Evolutionary conservation across 2,797 vertebrate species (phyloP).

Genomic region (Syngnathus rostellatus): DNA sequence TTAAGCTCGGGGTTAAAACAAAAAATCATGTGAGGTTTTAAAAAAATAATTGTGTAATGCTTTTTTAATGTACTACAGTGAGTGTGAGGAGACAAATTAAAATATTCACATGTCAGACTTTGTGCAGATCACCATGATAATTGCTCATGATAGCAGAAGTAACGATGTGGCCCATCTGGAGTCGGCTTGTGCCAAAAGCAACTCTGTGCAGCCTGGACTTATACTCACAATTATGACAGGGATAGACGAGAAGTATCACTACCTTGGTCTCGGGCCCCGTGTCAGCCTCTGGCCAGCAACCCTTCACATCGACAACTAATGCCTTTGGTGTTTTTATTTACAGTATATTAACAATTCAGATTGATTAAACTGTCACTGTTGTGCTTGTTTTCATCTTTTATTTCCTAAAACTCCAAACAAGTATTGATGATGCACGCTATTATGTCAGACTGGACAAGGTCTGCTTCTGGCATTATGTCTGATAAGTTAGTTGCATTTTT

Average conservation of each 20-base stretch:
- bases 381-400: too few species aligned
- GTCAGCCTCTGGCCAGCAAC: background rate
- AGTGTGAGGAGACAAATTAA: conserved; percentile 17
- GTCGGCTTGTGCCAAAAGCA: conserved; percentile 33
- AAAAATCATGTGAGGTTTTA: background rate
- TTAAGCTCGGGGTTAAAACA: conserved; percentile 19
- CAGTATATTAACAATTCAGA: background rate
- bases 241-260: background rate
- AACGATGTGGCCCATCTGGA: conserved; percentile 52
- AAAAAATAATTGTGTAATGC: conserved; percentile 10
- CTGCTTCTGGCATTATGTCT: too few species aligned
- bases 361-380: background rate
- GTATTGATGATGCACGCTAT: too few species aligned
- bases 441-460: too few species aligned
- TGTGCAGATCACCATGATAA: conserved; percentile 37
- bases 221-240: conserved; percentile 13
- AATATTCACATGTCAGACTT: conserved; percentile 40
- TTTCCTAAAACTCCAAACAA: too few species aligned
- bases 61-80: background rate
- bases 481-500: too few species aligned
- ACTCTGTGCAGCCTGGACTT: conserved; percentile 34
- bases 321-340: background rate
- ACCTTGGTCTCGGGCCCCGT: background rate
- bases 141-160: conserved; percentile 36
- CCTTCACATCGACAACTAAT: background rate